Evolutionary conservation across 2,797 vertebrate species (phyloP), one percentile per base, ranked within the genome.

Genomic region (Decapterus maruadsi): DNA sequence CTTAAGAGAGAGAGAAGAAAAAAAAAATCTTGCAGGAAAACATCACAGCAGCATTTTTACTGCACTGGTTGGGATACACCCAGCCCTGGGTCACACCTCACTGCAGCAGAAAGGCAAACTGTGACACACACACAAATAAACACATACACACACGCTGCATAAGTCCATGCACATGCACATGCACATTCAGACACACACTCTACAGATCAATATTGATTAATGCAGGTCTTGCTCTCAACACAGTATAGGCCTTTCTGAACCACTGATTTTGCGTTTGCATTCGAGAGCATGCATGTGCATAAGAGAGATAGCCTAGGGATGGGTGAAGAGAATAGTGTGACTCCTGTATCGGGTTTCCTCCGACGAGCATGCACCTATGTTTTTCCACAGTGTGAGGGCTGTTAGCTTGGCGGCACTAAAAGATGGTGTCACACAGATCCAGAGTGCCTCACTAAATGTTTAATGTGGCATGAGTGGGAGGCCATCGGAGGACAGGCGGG

Each of bases 391-490:
- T 76, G 84, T 83, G 81, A 83, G 85, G 76, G 75, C 84, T 75
- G 88, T 78, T 82, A 83, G 87, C 82, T 90, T 75, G 86, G 82
- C 71, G 84, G 89, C 2, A 80, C 90, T 90, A 90, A 91, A 91
- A 92, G 90, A 94, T 85, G 83, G 90, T 92, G 90, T 92, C 92
- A 91, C 91, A 87, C 80, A 74, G 87, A 92, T 84, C 88, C 91
- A 91, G 90, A 94, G 92, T 92, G 92, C 87, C 84, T 89, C 84
- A 69, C 88, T 94, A 92, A 94, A 94, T 94, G 92, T 94, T 94
- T 94, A 93, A 94, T 94, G 92, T 94, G 91, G 90, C 92, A 90
- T 90, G 92, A 91, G 92, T 88, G 87, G 90, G 91, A 93, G 91
- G 91, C 92, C 91, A 90, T 92, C 85, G 81, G 87, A 88, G 90